These are phyloP conservation scores for Scomber japonicus DNA, from an alignment of 2,113 vertebrate species.

Conservation along the genomic window DNA sequence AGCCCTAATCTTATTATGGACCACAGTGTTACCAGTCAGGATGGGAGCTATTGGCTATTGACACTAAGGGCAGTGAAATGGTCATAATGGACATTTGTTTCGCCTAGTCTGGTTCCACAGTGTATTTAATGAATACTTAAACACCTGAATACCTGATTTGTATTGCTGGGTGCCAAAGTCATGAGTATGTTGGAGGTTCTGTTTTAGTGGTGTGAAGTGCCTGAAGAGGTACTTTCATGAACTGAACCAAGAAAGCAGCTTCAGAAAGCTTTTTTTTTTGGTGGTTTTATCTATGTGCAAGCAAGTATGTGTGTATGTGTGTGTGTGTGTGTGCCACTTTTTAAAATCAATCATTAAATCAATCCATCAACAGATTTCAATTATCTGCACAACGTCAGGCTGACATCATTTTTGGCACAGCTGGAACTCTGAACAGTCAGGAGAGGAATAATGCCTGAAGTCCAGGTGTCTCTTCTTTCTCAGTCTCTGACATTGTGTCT, in stretches of 20 bases:
- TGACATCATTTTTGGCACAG: background rate
- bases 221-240: background rate
- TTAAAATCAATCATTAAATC: background rate
- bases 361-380: background rate
- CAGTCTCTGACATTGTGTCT: background rate
- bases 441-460: background rate
- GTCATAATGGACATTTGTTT: background rate
- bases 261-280: no score
- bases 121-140: background rate
- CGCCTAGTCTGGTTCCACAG: background rate
- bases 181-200: background rate
- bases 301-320: background rate
- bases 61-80: background rate
- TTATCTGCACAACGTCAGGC: background rate
- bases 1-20: conserved; percentile 19
- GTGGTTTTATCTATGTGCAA: no score
- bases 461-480: conserved; percentile 31
- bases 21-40: background rate
- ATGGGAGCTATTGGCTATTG: background rate
- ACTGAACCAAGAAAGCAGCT: no score
- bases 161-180: background rate
- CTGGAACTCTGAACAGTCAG: background rate
- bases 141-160: background rate
- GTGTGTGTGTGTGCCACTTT: background rate
- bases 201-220: background rate